Conservation (phyloP, 2,888 invertebrate genomes). For the Nomada fabriciana region DNA sequence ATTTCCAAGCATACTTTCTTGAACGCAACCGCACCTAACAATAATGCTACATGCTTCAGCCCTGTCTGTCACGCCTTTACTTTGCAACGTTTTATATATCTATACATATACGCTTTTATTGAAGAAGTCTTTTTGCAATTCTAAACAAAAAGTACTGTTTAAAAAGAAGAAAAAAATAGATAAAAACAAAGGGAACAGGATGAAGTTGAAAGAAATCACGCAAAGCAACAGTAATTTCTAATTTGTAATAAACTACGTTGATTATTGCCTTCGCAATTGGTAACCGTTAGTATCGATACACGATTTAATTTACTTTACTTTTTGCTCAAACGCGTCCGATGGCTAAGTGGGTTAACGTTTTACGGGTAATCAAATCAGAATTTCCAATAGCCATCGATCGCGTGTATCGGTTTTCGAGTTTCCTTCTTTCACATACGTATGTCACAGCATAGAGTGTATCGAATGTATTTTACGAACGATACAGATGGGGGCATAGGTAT, state of each 20-base stretch:
- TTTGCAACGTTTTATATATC: constrained; percentile 40
- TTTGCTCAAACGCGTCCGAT: constrained; percentile 8
- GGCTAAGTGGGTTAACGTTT: not conserved
- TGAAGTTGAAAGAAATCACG: not conserved
- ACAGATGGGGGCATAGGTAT: constrained; percentile 23
- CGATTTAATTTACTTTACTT: not conserved
- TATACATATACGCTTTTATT: constrained; percentile 12
- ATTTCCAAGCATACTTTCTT: not conserved
- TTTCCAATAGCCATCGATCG: not conserved
- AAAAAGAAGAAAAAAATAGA: not conserved
- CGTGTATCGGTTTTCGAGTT: not conserved
- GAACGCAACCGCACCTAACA: constrained; percentile 10
- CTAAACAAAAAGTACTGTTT: constrained; percentile 13
- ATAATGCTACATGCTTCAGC: constrained; percentile 33
- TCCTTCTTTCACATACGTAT: not conserved
- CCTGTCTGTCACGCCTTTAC: constrained; percentile 27
- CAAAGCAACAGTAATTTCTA: constrained; percentile 2
- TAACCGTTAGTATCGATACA: not conserved
- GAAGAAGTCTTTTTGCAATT: not conserved
- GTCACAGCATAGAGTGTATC: not conserved
- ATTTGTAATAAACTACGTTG: not conserved
- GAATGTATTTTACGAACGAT: constrained; percentile 19
- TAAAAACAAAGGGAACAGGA: not conserved
- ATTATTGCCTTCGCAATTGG: constrained; percentile 11
- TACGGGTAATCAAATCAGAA: constrained; percentile 19